phyloP scores from a whole-genome alignment of 2,797 vertebrate genomes.

The Malacoctenus gilli region DNA sequence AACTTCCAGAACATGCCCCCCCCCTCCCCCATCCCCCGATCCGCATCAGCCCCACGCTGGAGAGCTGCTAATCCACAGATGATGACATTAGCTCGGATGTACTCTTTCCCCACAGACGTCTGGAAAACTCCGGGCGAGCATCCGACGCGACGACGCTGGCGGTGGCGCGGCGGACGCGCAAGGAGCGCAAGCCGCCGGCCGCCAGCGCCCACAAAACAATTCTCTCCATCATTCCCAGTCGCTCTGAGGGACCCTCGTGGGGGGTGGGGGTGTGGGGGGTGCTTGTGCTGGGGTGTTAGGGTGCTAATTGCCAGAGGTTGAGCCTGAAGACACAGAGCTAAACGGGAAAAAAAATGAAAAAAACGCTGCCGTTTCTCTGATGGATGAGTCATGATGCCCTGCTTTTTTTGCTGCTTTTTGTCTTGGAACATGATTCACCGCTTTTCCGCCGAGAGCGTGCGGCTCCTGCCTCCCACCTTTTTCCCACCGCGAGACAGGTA shows the following conservation, averaged over 20 bases:
- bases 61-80: conserved; percentile 6
- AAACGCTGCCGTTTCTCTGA: conserved; percentile 42
- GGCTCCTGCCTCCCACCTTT: conserved; percentile 35
- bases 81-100: conserved; percentile 7
- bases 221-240: conserved; percentile 24
- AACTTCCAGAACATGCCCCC: conserved; percentile 3
- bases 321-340: conserved; percentile 57
- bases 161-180: conserved; percentile 9
- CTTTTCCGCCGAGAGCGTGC: conserved; percentile 26
- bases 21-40: background rate
- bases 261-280: too few species aligned
- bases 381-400: conserved; percentile 57
- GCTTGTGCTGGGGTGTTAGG: conserved; percentile 30
- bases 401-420: conserved; percentile 42
- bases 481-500: conserved; percentile 31
- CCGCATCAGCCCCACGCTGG: too few species aligned
- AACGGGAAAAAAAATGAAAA: too few species aligned
- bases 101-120: too few species aligned
- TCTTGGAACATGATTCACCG: conserved; percentile 49
- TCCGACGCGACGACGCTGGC: background rate
- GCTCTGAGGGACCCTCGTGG: conserved; percentile 35
- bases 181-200: conserved; percentile 16
- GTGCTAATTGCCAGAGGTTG: conserved; percentile 57
- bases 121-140: background rate
- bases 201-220: conserved; percentile 53